phyloP scores from a whole-genome alignment of 2,113 vertebrate genomes.

The Stercorarius parasiticus region DNA sequence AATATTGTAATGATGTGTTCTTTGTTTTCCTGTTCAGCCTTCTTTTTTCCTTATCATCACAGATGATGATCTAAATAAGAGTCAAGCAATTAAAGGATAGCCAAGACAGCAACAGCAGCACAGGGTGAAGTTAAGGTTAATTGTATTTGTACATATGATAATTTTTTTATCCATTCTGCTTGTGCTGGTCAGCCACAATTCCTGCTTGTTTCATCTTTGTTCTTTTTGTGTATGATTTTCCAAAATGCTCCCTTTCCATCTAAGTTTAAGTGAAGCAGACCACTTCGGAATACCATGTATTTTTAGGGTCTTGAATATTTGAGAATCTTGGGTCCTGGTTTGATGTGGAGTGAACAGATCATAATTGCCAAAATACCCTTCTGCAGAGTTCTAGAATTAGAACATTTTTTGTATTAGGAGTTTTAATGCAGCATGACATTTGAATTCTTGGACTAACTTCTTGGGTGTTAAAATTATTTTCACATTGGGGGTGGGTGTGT shows the following conservation, averaged over 20 bases:
- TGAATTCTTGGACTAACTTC: neutral
- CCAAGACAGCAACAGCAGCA: neutral
- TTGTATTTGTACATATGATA: neutral
- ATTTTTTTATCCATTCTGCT: neutral
- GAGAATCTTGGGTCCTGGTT: neutral
- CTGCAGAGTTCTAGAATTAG: neutral
- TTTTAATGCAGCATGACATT: neutral
- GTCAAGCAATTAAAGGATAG: neutral
- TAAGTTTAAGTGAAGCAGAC: neutral
- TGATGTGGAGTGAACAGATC: neutral
- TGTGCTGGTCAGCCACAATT: neutral
- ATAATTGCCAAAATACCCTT: neutral
- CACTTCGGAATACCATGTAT: neutral
- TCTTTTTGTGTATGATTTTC: neutral
- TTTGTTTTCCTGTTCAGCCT: neutral
- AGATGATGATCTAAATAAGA: neutral
- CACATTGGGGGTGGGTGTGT: rapidly evolving
- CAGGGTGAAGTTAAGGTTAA: neutral
- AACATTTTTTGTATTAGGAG: neutral
- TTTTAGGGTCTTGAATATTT: neutral
- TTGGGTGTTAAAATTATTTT: neutral
- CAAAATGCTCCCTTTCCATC: neutral
- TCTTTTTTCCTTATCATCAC: neutral
- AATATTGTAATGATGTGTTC: neutral
- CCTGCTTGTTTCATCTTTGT: neutral